Base-by-base conservation (phyloP, 1,140 invertebrate species). In the Wasmannia auropunctata region DNA sequence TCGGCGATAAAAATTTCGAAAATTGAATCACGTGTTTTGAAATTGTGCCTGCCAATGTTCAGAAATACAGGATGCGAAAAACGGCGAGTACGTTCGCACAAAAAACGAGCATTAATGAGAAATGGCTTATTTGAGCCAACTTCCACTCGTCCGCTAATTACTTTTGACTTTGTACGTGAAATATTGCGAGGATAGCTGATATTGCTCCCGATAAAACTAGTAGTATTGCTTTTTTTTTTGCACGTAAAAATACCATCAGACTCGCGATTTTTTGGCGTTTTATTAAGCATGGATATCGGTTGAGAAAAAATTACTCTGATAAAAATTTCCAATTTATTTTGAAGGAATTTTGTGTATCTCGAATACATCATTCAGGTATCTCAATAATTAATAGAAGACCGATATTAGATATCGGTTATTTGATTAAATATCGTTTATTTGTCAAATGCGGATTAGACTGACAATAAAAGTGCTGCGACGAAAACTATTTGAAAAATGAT, bases 61-160 rank as follows among this genome's bases (percentile, higher is more conserved):
- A 11, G 14, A 2, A 67, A 37, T 28, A 22, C 4, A n/a, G 2
- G 7, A 6, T 14, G 16, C 46, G 28, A 69, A 25, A 69, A 80
- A 69, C 0, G 6, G 54, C 16, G 6, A 43, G n/a, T 19, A 58
- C 5, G 16, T 14, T 6, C 25, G 34, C 34, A 8, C 28, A 51
- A 43, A 56, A 81, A 81, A 4, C 25, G 6, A n/a, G 22, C 3
- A 58, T 74, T 74, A 83, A 74, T 72, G n/a, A 83, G 37, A 74
- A 43, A 60, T 14, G 22, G 14, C n/a, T 67, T 51, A 31, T 58
- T 72, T 83, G 51, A 58, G 31, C n/a, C 49, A 72, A 72, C 46
- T 74, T 43, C 8, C 25, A 19, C 19, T 43, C 28, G 10, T 72
- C 0, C 37, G 19, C 22, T 83, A 58, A 83, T 58, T 74, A 74